These are phyloP conservation scores for Yponomeuta evonymella DNA, from an alignment of 2,888 invertebrate genomes.

Conservation along the genomic window DNA sequence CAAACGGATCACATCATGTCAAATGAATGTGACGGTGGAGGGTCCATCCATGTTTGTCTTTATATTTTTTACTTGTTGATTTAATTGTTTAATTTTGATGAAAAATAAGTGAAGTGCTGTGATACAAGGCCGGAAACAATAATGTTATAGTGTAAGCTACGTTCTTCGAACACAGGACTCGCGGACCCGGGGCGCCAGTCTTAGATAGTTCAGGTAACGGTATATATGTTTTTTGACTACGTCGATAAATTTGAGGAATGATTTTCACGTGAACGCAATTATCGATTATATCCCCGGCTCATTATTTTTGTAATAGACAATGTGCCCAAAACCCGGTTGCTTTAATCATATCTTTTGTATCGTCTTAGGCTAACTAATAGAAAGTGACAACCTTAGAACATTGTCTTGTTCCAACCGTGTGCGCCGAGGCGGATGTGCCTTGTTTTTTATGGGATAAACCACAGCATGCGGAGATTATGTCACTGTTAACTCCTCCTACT, in stretches of 20 bases:
- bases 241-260: constrained; percentile 45
- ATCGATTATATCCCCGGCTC: constrained; percentile 2
- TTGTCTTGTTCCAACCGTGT: constrained; percentile 11
- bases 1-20: constrained; percentile 6
- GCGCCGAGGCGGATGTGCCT: neutral
- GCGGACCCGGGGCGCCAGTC: constrained; percentile 36
- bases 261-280: constrained; percentile 30
- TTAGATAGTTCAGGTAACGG: constrained; percentile 64
- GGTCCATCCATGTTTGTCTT: constrained; percentile 56
- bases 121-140: constrained; percentile 34
- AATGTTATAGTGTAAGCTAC: constrained; percentile 51
- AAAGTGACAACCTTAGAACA: neutral
- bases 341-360: constrained; percentile 6
- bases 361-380: too few relatives aligned
- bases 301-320: neutral
- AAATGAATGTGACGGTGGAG: constrained; percentile 51
- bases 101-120: constrained; percentile 44
- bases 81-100: constrained; percentile 51
- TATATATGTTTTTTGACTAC: constrained; percentile 61
- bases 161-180: constrained; percentile 33
- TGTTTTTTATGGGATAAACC: neutral
- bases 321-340: constrained; percentile 15
- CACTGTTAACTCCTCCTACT: neutral
- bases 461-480: neutral
- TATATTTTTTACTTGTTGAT: constrained; percentile 68